Evolutionary conservation across 2,797 vertebrate genomes (phyloP).

Genomic region (Aldrovandia affinis): DNA sequence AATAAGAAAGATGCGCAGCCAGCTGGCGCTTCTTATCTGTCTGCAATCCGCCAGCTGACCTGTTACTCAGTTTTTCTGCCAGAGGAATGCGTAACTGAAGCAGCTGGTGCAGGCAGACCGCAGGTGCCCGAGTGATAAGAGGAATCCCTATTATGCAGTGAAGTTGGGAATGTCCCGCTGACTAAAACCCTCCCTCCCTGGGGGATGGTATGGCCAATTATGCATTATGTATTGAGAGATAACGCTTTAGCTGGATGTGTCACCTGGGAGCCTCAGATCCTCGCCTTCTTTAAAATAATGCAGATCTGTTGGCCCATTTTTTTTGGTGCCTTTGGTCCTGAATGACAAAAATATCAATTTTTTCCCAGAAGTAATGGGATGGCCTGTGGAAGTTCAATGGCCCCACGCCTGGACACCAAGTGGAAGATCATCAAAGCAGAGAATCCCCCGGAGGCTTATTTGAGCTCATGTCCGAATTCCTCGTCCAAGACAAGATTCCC

Average conservation of each 20-base stretch:
- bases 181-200: background rate
- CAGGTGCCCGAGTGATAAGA: background rate
- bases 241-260: background rate
- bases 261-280: background rate
- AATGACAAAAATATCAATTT: background rate
- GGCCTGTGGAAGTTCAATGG: background rate
- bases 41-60: background rate
- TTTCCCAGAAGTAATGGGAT: background rate
- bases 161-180: background rate
- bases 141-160: background rate
- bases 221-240: background rate
- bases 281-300: background rate
- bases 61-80: background rate
- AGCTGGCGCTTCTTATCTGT: background rate
- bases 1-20: background rate
- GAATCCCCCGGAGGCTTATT: slow-evolving; percentile 3
- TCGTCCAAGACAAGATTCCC: slow-evolving; percentile 30
- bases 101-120: background rate
- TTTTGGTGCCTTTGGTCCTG: background rate
- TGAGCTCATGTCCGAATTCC: background rate
- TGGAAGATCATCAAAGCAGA: background rate
- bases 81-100: background rate
- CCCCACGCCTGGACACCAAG: background rate
- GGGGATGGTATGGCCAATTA: background rate
- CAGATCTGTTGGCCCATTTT: background rate